Evolutionary conservation across 1,140 invertebrate genomes (phyloP).

Genomic region (Tetragonula clypearis): DNA sequence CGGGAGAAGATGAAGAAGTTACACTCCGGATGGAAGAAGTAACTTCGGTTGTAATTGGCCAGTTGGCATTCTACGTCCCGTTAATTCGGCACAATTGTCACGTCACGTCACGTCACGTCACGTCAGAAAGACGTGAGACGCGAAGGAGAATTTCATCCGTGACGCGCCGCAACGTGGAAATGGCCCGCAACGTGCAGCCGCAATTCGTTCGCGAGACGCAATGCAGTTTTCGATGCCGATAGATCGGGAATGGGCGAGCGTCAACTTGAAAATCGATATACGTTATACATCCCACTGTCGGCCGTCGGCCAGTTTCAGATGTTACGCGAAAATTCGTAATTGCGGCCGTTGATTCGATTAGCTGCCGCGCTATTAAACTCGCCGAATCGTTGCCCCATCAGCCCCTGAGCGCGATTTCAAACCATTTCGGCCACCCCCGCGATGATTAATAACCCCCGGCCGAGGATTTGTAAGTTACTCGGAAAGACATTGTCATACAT

Average conservation of each 20-base stretch:
- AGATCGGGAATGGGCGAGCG: background rate
- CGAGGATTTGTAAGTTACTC: background rate
- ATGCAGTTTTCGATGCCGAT: conserved; percentile 44
- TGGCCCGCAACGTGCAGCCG: background rate
- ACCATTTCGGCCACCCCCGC: background rate
- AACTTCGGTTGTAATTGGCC: background rate
- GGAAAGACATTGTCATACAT: background rate
- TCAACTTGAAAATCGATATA: conserved; percentile 50
- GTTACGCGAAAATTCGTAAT: conserved; percentile 43
- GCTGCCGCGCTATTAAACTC: conserved; percentile 24
- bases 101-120: background rate
- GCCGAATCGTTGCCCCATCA: background rate
- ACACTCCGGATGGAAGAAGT: background rate
- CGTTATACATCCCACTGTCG: background rate
- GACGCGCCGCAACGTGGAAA: background rate
- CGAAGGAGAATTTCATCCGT: background rate
- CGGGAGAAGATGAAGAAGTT: background rate
- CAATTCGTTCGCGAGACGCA: conserved; percentile 31
- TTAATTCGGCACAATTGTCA: background rate
- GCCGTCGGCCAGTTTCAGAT: background rate
- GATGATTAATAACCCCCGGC: background rate
- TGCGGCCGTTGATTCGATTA: conserved; percentile 31
- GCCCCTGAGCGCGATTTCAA: background rate
- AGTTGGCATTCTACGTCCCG: background rate
- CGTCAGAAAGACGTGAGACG: background rate